phyloP scores from a whole-genome alignment of 2,888 invertebrate species.

The Xanthostigma xanthostigma region DNA sequence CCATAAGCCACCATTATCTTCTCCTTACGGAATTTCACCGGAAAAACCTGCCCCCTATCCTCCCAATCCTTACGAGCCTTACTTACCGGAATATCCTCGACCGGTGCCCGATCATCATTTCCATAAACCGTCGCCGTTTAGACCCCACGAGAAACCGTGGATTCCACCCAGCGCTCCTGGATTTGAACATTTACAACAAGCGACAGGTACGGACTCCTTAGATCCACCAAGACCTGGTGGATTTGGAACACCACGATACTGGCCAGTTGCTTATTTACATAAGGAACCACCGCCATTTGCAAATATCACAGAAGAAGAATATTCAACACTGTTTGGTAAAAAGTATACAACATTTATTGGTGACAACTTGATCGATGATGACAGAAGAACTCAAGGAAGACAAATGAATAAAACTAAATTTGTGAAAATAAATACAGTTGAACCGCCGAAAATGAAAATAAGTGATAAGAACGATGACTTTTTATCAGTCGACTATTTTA shows the following conservation, averaged over 20 bases:
- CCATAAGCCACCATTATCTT: constrained; percentile 19
- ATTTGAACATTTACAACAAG: constrained; percentile 12
- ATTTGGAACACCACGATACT: constrained; percentile 33
- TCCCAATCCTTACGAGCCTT: background rate
- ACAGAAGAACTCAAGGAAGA: too few relatives aligned
- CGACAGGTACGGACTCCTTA: constrained; percentile 22
- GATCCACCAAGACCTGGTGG: constrained; percentile 35
- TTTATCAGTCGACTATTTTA: too few relatives aligned
- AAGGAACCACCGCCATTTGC: constrained; percentile 64
- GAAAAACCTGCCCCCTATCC: constrained; percentile 21
- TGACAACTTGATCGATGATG: too few relatives aligned
- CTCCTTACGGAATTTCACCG: constrained; percentile 24
- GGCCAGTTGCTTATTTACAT: constrained; percentile 74
- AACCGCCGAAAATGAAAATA: too few relatives aligned
- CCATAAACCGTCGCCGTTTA: constrained; percentile 19
- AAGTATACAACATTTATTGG: too few relatives aligned
- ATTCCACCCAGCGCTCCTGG: constrained; percentile 22
- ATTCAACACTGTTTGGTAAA: too few relatives aligned
- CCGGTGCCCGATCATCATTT: constrained; percentile 6
- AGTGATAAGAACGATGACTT: too few relatives aligned
- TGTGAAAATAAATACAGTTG: too few relatives aligned
- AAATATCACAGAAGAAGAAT: background rate
- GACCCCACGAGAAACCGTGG: constrained; percentile 31
- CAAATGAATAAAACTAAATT: too few relatives aligned
- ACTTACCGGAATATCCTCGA: background rate